Percentiles rank a stretch among this genome's conserved stretches.
These are phyloP conservation scores for Ophonus ardosiacus DNA, from an alignment of 2,888 invertebrate species.

Conservation along the genomic window DNA sequence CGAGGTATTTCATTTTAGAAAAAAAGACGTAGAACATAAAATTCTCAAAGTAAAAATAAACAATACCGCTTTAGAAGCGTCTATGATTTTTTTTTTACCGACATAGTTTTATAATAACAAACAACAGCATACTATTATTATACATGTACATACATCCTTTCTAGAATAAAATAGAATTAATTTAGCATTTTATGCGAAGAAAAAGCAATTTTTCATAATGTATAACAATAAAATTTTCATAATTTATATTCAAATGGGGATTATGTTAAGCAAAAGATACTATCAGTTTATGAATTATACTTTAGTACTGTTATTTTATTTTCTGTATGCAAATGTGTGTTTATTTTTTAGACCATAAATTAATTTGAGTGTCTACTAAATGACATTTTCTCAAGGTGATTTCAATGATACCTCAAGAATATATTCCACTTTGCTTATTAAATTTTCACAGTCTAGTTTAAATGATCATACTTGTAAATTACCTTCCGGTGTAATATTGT, in stretches of 20 bases:
- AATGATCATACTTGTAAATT: neutral
- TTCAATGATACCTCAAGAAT: slow-evolving; percentile 43
- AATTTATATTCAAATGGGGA: slow-evolving; percentile 26
- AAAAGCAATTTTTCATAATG: neutral
- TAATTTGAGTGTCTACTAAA: slow-evolving; percentile 36
- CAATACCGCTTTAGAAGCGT: no score
- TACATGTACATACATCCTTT: neutral
- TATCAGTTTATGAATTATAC: slow-evolving; percentile 37
- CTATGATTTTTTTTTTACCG: no score
- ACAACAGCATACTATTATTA: neutral
- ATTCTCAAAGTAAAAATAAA: no score
- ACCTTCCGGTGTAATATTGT: neutral
- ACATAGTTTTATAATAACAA: no score
- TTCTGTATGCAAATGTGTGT: slow-evolving; percentile 38
- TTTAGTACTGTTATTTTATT: slow-evolving; percentile 38
- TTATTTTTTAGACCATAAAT: slow-evolving; percentile 49
- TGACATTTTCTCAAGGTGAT: slow-evolving; percentile 47
- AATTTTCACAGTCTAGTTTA: neutral
- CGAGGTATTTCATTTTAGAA: no score
- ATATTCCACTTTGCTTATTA: slow-evolving; percentile 34
- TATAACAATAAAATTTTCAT: slow-evolving; percentile 1
- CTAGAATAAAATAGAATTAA: neutral
- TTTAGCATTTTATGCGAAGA: neutral
- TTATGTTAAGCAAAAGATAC: slow-evolving; percentile 6
- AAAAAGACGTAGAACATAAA: no score